Evolutionary conservation across 1,140 invertebrate genomes (phyloP).

Genomic region (Drosophila repleta): DNA sequence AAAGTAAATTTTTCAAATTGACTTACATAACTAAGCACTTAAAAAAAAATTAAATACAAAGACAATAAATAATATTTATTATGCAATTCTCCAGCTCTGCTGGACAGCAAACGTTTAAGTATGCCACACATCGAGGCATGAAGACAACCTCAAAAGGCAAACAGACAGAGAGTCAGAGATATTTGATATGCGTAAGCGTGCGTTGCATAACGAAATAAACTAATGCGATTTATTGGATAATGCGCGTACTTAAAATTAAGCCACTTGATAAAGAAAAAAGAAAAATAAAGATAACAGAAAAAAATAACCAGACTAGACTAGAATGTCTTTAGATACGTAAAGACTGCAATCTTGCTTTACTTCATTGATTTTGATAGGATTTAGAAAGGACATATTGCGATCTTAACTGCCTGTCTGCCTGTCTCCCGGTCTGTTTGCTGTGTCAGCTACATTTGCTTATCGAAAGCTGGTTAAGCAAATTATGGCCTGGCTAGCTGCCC

Average conservation of each 20-base stretch:
- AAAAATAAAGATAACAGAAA: not conserved
- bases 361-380: not conserved
- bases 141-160: not conserved
- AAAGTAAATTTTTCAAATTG: no score
- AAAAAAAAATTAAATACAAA: not conserved
- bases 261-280: not conserved
- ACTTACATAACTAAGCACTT: no score
- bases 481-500: conserved; percentile 18
- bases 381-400: not conserved
- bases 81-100: not conserved
- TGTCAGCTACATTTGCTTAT: conserved; percentile 5
- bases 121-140: not conserved
- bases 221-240: conserved; percentile 2
- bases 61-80: not conserved
- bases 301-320: not conserved
- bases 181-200: no score
- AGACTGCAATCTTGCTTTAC: no score
- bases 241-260: not conserved
- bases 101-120: not conserved
- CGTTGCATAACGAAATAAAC: not conserved
- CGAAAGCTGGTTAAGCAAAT: conserved; percentile 39
- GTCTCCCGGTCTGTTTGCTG: not conserved
- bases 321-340: not conserved
- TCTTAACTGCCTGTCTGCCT: not conserved
- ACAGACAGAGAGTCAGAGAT: no score